Evolutionary conservation across 1,140 invertebrate genomes (phyloP).

Genomic region (Tetragnatha versicolor): DNA sequence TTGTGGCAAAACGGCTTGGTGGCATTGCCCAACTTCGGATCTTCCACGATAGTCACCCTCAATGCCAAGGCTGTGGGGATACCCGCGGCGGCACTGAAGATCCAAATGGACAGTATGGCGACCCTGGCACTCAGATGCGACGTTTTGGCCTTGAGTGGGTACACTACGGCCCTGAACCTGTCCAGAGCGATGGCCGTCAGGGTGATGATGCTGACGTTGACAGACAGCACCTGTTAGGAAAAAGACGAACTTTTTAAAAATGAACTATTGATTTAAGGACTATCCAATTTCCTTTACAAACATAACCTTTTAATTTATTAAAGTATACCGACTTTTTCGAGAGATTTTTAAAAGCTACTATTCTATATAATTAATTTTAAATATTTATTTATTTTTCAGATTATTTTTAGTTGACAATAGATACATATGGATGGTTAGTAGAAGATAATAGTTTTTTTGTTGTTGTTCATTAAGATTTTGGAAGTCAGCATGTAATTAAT

Average conservation of each 20-base stretch:
- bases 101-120: slow-evolving; percentile 62
- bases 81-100: slow-evolving; percentile 58
- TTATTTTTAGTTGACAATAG: no score
- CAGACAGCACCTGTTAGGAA: slow-evolving; percentile 71
- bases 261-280: no score
- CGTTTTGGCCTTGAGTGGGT: slow-evolving; percentile 71
- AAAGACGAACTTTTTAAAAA: neutral
- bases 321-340: no score
- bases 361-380: no score
- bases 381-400: no score
- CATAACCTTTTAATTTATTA: no score
- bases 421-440: no score
- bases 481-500: no score
- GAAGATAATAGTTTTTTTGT: no score
- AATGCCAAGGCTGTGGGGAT: slow-evolving; percentile 60
- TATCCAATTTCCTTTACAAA: no score
- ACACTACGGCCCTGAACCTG: slow-evolving; percentile 86
- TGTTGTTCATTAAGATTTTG: no score
- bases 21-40: neutral
- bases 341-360: no score
- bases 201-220: slow-evolving; percentile 84
- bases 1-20: slow-evolving; percentile 70
- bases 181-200: slow-evolving; percentile 85
- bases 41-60: slow-evolving; percentile 57
- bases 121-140: slow-evolving; percentile 58